Conservation (phyloP, 2,797 vertebrate species). For the Leptodactylus fallax region DNA sequence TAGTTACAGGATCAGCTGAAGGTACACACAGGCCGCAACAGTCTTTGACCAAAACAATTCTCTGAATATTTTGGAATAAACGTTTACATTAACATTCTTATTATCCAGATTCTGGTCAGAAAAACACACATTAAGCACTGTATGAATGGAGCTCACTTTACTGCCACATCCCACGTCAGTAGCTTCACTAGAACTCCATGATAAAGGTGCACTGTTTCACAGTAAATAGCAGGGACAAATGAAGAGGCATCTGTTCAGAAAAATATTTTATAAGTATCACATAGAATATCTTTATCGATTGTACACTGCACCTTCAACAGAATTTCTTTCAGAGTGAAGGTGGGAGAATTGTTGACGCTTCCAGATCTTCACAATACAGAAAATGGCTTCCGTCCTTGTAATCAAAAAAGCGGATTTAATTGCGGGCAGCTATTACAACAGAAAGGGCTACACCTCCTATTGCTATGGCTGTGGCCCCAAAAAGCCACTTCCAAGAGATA, state of each 20-base stretch:
- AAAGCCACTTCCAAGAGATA: slow-evolving; percentile 98
- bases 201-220: slow-evolving; percentile 23
- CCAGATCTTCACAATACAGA: slow-evolving; percentile 29
- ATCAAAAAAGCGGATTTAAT: slow-evolving; percentile 71
- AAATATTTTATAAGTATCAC: slow-evolving; percentile 37
- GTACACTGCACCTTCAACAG: slow-evolving; percentile 26
- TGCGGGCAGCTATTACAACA: slow-evolving; percentile 94
- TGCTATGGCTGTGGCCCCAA: slow-evolving; percentile 92
- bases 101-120: background rate
- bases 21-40: background rate
- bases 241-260: background rate
- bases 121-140: background rate
- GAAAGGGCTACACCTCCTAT: slow-evolving; percentile 95
- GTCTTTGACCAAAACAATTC: background rate
- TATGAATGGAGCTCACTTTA: background rate
- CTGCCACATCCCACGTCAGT: background rate
- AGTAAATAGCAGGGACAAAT: slow-evolving; percentile 8
- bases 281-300: slow-evolving; percentile 36
- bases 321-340: slow-evolving; percentile 29
- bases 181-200: slow-evolving; percentile 1
- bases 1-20: background rate
- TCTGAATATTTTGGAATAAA: background rate
- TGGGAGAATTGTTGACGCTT: background rate
- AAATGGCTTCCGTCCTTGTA: slow-evolving; percentile 27
- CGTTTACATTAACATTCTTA: background rate